Percentiles rank a stretch among this genome's conserved stretches.
phyloP scores from a whole-genome alignment of 2,113 vertebrate genomes.

The Laterallus jamaicensis region DNA sequence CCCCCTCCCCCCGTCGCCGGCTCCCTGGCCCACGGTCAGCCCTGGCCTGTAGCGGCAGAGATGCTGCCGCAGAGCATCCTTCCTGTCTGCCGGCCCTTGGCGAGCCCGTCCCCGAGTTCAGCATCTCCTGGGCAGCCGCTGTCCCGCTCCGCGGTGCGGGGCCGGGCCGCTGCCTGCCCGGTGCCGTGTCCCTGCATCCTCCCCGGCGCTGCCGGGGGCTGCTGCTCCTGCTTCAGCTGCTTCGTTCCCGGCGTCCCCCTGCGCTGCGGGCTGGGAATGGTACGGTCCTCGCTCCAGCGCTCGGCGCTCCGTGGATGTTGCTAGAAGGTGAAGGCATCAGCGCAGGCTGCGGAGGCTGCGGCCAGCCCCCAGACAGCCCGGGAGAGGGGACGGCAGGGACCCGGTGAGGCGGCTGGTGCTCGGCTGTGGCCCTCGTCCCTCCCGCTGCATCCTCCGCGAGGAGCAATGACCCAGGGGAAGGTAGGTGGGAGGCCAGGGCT shows the following conservation, averaged over 20 bases:
- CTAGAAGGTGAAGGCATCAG: slow-evolving; percentile 70
- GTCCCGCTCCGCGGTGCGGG: not conserved
- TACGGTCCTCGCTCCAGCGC: slow-evolving; percentile 59
- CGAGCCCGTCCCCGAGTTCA: not conserved
- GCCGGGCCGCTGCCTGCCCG: not conserved
- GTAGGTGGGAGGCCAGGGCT: slow-evolving; percentile 65
- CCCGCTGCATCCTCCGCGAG: not conserved
- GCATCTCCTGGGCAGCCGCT: not conserved
- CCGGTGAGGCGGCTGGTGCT: accelerated
- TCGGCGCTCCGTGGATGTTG: slow-evolving; percentile 64
- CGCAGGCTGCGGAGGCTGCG: slow-evolving; percentile 33
- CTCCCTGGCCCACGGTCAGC: accelerated
- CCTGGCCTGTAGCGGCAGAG: not conserved
- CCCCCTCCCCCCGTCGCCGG: not conserved
- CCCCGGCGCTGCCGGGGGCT: not conserved
- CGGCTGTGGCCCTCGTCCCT: not conserved
- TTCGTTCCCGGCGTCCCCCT: not conserved
- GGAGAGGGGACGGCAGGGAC: not conserved
- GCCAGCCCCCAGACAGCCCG: not conserved
- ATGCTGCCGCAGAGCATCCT: not conserved
- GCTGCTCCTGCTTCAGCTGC: not conserved
- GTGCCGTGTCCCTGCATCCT: not conserved
- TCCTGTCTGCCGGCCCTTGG: accelerated
- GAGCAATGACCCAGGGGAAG: slow-evolving; percentile 93
- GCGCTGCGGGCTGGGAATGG: slow-evolving; percentile 49